Base-by-base conservation (phyloP, 2,888 invertebrate genomes). In the Serrognathus titanus region DNA sequence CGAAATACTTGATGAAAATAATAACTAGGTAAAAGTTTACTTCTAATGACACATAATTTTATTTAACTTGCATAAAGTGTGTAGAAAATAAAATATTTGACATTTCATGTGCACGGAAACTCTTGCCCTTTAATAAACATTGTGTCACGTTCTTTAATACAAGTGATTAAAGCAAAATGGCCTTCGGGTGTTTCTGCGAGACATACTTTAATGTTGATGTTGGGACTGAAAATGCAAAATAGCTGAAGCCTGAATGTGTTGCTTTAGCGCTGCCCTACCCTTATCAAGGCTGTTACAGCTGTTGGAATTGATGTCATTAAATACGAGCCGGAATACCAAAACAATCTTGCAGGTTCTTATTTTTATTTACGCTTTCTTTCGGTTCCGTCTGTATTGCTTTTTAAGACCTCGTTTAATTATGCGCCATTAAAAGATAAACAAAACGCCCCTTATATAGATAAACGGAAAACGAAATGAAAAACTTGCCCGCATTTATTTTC, bases 281-380 rank as follows among this genome's bases (percentile, higher is more conserved):
- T 65, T 65, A 65, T 65, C 65, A 65, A 57, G 62, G 55, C 61
- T 57, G 62, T 60, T 65, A 64, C 64, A 64, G 62, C 62, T 58
- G 63, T 60, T 58, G 57, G 62, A 66, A 66, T 63, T 63, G 63
- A 65, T 64, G 64, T 66, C 63, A 61, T 63, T 62, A 64, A 64
- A 61, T 62, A 59, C 62, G 51, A 48, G 55, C 51, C 51, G 51
- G 63, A 63, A 64, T 63, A 60, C 63, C 53, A 57, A 63, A 64
- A 51, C 47, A 56, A 47, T 47, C 55, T 48, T 38, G 41, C 55
- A 37, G 55, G 45, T 39, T 56, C 56, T 56, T 56, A 48, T 52
- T 46, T 48, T 51, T 51, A 41, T 50, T 56, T 56, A 31, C 38
- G 40, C 43, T 45, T 45, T 45, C 45, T 9, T 31, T 35, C 4